Evolutionary conservation across 2,113 vertebrate species (phyloP).

Genomic region (Tor tambroides): DNA sequence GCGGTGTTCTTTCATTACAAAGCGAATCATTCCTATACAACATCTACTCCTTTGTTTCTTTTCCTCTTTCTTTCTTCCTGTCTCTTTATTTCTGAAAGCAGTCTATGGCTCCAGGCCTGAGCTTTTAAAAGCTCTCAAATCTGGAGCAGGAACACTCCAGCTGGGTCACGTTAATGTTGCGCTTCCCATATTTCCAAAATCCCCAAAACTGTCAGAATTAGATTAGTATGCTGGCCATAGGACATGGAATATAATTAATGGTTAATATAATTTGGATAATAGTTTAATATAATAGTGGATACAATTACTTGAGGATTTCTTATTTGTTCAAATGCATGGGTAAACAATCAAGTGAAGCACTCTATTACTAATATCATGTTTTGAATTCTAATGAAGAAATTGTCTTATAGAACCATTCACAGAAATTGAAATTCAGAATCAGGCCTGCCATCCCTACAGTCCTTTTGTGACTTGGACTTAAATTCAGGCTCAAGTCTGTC

Average conservation of each 20-base stretch:
- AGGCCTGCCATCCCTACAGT: conserved; percentile 2
- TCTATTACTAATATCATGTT: background rate
- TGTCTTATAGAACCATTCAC: background rate
- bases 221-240: background rate
- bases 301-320: conserved; percentile 2
- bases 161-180: conserved; percentile 58
- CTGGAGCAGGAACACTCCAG: conserved; percentile 62
- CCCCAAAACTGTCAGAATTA: background rate
- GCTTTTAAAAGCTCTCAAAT: conserved; percentile 61
- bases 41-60: conserved; percentile 3
- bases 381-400: background rate
- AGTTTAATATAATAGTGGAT: background rate
- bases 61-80: conserved; percentile 35
- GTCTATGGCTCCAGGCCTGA: conserved; percentile 49
- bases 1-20: conserved; percentile 21
- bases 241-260: background rate
- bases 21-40: conserved; percentile 35
- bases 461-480: background rate
- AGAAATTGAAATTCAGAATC: background rate
- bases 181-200: conserved; percentile 31
- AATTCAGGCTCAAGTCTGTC: conserved; percentile 5
- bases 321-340: background rate
- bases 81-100: conserved; percentile 46
- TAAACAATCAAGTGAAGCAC: background rate
- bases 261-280: background rate